Percentiles rank a stretch among this genome's conserved stretches.
These are phyloP conservation scores for Drosophila funebris DNA, from an alignment of 1,140 invertebrate species.

Conservation along the genomic window DNA sequence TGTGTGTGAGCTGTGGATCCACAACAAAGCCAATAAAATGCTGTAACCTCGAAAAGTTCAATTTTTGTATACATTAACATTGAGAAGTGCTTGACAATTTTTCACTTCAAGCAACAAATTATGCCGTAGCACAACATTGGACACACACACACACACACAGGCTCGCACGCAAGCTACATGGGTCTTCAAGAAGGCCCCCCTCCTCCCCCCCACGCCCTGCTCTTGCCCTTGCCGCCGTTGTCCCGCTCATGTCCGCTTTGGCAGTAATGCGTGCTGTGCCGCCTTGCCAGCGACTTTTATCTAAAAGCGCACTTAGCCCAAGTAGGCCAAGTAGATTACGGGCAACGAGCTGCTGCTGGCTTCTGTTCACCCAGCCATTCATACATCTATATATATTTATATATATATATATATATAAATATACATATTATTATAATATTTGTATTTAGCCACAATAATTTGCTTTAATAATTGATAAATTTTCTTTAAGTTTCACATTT, in stretches of 20 bases:
- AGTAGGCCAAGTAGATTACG: constrained; percentile 80
- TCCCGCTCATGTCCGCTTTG: background rate
- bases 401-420: constrained; percentile 1
- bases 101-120: constrained; percentile 81
- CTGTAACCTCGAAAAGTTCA: constrained; percentile 79
- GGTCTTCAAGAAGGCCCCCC: constrained; percentile 31
- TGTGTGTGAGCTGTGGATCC: constrained; percentile 2
- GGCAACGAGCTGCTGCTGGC: constrained; percentile 59
- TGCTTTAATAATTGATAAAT: constrained; percentile 21
- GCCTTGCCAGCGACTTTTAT: constrained; percentile 73
- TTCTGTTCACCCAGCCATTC: constrained; percentile 1
- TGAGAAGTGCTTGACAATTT: constrained; percentile 78
- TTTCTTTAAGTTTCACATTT: constrained; percentile 10
- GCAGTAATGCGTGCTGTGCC: constrained; percentile 65
- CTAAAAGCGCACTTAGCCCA: constrained; percentile 80
- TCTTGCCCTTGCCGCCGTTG: background rate
- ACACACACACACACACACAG: constrained; percentile 54
- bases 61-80: constrained; percentile 76
- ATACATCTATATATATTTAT: constrained; percentile 4
- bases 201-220: background rate
- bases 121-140: constrained; percentile 79
- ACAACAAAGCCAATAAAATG: constrained; percentile 75
- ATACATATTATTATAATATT: background rate
- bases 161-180: constrained; percentile 36
- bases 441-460: constrained; percentile 23